These are phyloP conservation scores for Drosophila neonasuta DNA, from an alignment of 2,888 invertebrate genomes.

Conservation along the genomic window DNA sequence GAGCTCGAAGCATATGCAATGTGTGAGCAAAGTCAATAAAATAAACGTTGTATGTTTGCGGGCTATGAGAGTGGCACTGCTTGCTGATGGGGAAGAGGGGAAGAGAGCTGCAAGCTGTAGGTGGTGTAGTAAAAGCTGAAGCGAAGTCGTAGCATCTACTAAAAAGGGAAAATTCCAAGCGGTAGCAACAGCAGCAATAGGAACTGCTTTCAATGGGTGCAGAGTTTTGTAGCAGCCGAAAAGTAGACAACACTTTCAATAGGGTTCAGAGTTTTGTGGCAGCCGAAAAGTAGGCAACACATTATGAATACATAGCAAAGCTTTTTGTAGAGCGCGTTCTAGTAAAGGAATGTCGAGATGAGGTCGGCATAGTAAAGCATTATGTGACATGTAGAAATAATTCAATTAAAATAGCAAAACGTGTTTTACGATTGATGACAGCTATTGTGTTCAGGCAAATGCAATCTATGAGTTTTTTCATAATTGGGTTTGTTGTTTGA, in stretches of 20 bases:
- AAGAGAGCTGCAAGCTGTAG: constrained; percentile 13
- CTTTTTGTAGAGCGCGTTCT: constrained; percentile 24
- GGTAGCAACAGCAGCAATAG: neutral
- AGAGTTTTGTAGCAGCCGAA: constrained; percentile 49
- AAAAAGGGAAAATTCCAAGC: constrained; percentile 15
- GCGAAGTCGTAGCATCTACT: constrained; percentile 33
- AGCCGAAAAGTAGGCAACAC: constrained; percentile 66
- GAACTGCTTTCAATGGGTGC: constrained; percentile 34
- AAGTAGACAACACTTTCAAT: constrained; percentile 63
- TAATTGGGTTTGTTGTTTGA: no score
- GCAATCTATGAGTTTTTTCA: neutral
- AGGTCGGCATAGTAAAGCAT: neutral
- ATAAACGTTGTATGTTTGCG: constrained; percentile 72
- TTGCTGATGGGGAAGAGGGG: neutral
- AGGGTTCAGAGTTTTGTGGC: constrained; percentile 36
- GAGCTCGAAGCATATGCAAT: constrained; percentile 48
- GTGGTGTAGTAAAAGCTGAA: constrained; percentile 37
- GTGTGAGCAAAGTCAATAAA: constrained; percentile 70
- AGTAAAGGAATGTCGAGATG: constrained; percentile 11
- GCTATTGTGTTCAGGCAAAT: neutral
- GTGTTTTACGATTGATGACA: neutral
- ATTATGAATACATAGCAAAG: constrained; percentile 65
- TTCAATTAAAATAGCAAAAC: neutral
- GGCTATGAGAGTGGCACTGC: constrained; percentile 27
- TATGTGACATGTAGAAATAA: constrained; percentile 1